Percentiles rank a stretch among this genome's conserved stretches.
These are phyloP conservation scores for Lasioglossum baleicum DNA, from an alignment of 1,140 invertebrate genomes.

Conservation along the genomic window DNA sequence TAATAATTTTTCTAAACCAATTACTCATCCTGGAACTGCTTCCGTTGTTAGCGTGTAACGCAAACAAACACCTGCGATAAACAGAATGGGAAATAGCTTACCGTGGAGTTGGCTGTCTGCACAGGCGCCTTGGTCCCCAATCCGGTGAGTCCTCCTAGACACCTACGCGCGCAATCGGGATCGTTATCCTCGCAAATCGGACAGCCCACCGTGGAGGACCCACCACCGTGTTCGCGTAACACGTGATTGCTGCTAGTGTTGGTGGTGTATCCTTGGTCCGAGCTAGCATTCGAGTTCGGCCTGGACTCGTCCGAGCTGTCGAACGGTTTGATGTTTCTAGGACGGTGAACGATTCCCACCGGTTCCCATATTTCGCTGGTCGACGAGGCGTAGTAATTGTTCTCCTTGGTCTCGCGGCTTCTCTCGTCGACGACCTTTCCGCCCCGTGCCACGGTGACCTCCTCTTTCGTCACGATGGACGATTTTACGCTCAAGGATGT, in stretches of 20 bases:
- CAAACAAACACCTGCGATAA: no score
- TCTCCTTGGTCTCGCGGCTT: slow-evolving; percentile 86
- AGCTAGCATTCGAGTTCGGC: slow-evolving; percentile 77
- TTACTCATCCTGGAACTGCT: no score
- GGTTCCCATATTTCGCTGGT: slow-evolving; percentile 87
- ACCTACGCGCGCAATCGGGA: slow-evolving; percentile 67
- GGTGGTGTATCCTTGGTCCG: slow-evolving; percentile 78
- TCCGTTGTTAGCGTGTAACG: no score
- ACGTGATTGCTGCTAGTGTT: slow-evolving; percentile 75
- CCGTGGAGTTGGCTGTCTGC: slow-evolving; percentile 74
- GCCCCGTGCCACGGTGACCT: slow-evolving; percentile 85
- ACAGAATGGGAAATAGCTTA: slow-evolving; percentile 62
- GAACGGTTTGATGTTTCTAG: slow-evolving; percentile 75
- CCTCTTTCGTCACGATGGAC: slow-evolving; percentile 86
- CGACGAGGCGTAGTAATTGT: slow-evolving; percentile 85
- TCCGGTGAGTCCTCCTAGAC: slow-evolving; percentile 62
- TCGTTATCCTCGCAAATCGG: slow-evolving; percentile 73
- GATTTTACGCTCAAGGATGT: slow-evolving; percentile 87
- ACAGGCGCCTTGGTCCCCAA: slow-evolving; percentile 65
- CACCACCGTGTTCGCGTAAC: slow-evolving; percentile 69
- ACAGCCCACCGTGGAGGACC: slow-evolving; percentile 61
- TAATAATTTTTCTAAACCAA: neutral
- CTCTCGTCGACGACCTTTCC: slow-evolving; percentile 87
- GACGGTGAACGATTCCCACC: slow-evolving; percentile 79
- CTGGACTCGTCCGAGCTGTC: slow-evolving; percentile 77